Base-by-base conservation (phyloP, 2,888 invertebrate genomes). In the Quadroppia sp. region DNA sequence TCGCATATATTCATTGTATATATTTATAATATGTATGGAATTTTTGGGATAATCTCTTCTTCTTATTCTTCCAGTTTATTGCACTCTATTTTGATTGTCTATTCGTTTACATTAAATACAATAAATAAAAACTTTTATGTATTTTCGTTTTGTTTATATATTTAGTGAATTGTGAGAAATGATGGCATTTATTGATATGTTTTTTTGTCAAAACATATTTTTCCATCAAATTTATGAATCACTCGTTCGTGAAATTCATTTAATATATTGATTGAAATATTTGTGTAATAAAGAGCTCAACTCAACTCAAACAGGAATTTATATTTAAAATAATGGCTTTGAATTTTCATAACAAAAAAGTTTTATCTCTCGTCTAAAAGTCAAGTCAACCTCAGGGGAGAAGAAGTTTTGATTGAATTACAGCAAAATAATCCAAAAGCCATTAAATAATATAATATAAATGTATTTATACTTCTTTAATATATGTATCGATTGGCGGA, bases 381-480 rank as follows among this genome's bases (percentile, higher is more conserved):
- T n/a, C 45, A 17, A n/a, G 13, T 45, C 13, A 45, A 45, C 13
- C 45, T 45, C 45, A 45, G 45, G 45, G 45, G 45, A 45, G n/a
- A n/a, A n/a, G n/a, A 45, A 45, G 17, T n/a, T 45, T 13, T 45
- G 17, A 45, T 45, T 45, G 17, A 45, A 45, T 45, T 45, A 45
- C 17, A 45, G n/a, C n/a, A 17, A 45, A 17, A 45, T 45, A 17
- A 3, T 53, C 53, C 25, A 53, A 53, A 23, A 53, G 23, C n/a
- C 23, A 53, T 45, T n/a, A 45, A 45, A 45, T 45, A 53, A 53
- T 23, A 53, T 53, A 23, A 53, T 53, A 53, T 4, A 53, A 23
- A 53, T 25, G 11, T 23, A n/a, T 53, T 53, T 61, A 23, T 61
- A 61, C 61, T 61, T 61, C 61, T 61, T 61, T 61, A 6, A 61